Evolutionary conservation across 2,888 invertebrate species (phyloP).

Genomic region (Drosophila niveifrons): DNA sequence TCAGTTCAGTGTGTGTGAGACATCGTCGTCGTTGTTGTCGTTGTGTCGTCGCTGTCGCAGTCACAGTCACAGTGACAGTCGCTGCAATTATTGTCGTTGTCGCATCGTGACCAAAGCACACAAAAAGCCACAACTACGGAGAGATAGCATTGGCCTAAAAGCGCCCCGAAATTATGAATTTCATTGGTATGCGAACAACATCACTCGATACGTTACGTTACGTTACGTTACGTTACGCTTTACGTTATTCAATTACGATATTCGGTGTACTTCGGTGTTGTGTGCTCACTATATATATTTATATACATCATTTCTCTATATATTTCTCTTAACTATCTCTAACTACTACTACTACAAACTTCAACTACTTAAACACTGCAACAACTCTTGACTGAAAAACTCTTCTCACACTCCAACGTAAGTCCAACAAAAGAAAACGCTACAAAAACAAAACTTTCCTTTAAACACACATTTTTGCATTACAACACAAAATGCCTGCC

Average conservation of each 20-base stretch:
- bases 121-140: slow-evolving; percentile 74
- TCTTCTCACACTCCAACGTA: slow-evolving; percentile 57
- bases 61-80: slow-evolving; percentile 20
- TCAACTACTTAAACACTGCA: slow-evolving; percentile 36
- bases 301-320: slow-evolving; percentile 42
- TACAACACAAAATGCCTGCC: slow-evolving; percentile 26
- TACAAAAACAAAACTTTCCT: slow-evolving; percentile 19
- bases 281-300: neutral
- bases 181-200: slow-evolving; percentile 84
- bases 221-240: neutral
- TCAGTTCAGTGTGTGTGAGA: slow-evolving; percentile 49
- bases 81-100: slow-evolving; percentile 41
- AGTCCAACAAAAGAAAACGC: slow-evolving; percentile 40
- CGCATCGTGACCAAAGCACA: slow-evolving; percentile 30
- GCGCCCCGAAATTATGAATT: slow-evolving; percentile 86
- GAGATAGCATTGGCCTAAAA: slow-evolving; percentile 85
- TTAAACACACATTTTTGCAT: neutral
- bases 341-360: slow-evolving; percentile 38
- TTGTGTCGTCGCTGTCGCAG: slow-evolving; percentile 38
- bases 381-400: slow-evolving; percentile 37
- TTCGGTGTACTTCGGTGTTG: slow-evolving; percentile 13
- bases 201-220: neutral
- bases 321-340: slow-evolving; percentile 38
- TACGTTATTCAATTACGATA: slow-evolving; percentile 3
- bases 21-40: slow-evolving; percentile 26